Conservation (phyloP, 2,113 vertebrate species). For the Nibea coibor region DNA sequence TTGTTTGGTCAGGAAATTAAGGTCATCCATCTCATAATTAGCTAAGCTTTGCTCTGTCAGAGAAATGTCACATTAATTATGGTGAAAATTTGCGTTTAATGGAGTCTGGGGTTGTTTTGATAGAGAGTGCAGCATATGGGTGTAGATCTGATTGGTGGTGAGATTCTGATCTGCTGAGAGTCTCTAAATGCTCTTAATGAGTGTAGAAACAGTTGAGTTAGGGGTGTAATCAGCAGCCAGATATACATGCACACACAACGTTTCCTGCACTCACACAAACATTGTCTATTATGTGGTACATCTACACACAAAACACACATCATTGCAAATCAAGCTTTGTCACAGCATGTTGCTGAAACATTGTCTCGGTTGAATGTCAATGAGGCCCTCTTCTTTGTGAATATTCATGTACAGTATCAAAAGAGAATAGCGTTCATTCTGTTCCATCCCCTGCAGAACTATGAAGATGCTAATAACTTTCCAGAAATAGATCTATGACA, state of each 20-base stretch:
- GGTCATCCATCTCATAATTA: constrained; percentile 24
- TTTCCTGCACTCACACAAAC: constrained; percentile 9
- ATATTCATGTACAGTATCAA: constrained; percentile 73
- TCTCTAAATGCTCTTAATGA: constrained; percentile 10
- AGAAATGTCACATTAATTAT: constrained; percentile 50
- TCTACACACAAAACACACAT: constrained; percentile 25
- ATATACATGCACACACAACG: background rate
- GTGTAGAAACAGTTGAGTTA: constrained; percentile 20
- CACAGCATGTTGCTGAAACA: constrained; percentile 45
- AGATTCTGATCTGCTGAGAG: constrained; percentile 18
- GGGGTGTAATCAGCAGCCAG: constrained; percentile 50
- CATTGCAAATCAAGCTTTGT: constrained; percentile 53
- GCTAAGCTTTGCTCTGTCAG: constrained; percentile 6
- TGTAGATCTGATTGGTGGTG: background rate
- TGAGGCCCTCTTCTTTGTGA: constrained; percentile 58
- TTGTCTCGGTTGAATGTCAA: constrained; percentile 61
- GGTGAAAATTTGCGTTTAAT: constrained; percentile 13
- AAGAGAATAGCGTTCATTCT: constrained; percentile 58
- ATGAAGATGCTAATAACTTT: constrained; percentile 70
- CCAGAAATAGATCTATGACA: constrained; percentile 72
- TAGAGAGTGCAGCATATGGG: constrained; percentile 12
- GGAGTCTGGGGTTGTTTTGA: constrained; percentile 16
- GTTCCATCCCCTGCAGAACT: constrained; percentile 53
- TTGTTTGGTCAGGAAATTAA: constrained; percentile 39
- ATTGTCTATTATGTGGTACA: constrained; percentile 4